A percentile compares a stretch with the other conserved stretches of the same genome.
These are phyloP conservation scores for Digitonthophagus gazella DNA, from an alignment of 2,888 invertebrate species.

Conservation along the genomic window DNA sequence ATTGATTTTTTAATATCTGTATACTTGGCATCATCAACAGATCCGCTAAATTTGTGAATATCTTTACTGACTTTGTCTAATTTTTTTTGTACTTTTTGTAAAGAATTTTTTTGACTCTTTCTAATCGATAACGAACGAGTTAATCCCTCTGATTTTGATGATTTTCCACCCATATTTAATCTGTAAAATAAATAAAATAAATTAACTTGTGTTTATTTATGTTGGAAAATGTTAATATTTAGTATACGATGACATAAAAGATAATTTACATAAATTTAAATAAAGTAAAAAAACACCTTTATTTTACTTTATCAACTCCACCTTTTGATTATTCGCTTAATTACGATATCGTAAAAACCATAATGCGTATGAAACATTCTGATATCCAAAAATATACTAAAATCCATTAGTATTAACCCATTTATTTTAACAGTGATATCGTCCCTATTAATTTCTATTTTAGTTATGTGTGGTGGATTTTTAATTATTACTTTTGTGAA, in stretches of 20 bases:
- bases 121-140: slow-evolving; percentile 21
- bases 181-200: not conserved
- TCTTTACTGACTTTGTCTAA: slow-evolving; percentile 21
- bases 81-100: slow-evolving; percentile 25
- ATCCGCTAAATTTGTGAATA: slow-evolving; percentile 24
- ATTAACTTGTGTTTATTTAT: not conserved
- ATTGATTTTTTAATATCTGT: slow-evolving; percentile 23
- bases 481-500: not conserved
- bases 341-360: not conserved
- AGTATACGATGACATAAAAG: slow-evolving; percentile 11
- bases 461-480: not conserved
- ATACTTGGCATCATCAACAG: slow-evolving; percentile 23
- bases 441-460: not conserved
- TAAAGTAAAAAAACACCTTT: slow-evolving; percentile 7
- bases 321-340: too few species aligned
- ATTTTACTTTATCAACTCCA: not conserved
- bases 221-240: too few species aligned
- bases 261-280: not conserved
- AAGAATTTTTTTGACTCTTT: slow-evolving; percentile 23
- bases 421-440: not conserved
- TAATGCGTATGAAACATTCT: not conserved
- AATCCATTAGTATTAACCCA: too few species aligned
- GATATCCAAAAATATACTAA: not conserved
- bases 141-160: slow-evolving; percentile 21
- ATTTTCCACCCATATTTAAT: slow-evolving; percentile 28